Evolutionary conservation across 2,888 invertebrate genomes (phyloP).

Genomic region (Archaeoteleia sp.): DNA sequence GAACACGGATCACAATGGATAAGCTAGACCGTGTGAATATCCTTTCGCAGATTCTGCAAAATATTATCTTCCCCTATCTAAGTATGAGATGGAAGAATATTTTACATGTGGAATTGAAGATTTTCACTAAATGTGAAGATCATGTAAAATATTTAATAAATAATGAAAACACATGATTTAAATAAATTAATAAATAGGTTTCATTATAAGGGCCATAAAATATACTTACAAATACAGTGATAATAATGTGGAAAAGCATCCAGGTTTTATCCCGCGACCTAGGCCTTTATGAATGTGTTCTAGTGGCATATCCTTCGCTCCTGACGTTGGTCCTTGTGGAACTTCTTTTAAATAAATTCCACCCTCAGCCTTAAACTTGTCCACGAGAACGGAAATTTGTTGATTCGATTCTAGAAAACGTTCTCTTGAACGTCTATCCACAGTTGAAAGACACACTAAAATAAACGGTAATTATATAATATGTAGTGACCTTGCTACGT

Average conservation of each 20-base stretch:
- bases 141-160: no score
- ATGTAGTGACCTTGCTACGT: no score
- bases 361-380: slow-evolving; percentile 92
- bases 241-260: slow-evolving; percentile 70
- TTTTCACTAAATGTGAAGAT: no score
- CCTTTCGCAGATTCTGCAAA: no score
- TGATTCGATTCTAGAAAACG: slow-evolving; percentile 95
- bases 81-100: no score
- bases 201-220: no score
- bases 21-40: no score
- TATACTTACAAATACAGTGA: slow-evolving; percentile 68
- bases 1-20: no score
- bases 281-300: slow-evolving; percentile 69
- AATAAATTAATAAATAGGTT: no score
- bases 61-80: no score
- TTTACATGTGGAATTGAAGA: no score
- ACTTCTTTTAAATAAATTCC: slow-evolving; percentile 82
- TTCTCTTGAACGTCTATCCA: slow-evolving; percentile 89
- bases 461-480: slow-evolving; percentile 50
- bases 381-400: slow-evolving; percentile 93
- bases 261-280: slow-evolving; percentile 70
- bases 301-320: slow-evolving; percentile 67
- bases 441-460: slow-evolving; percentile 85
- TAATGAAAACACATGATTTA: no score
- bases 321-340: slow-evolving; percentile 66